Percentiles rank a stretch among this genome's conserved stretches.
These are phyloP conservation scores for Tetraneura akinire DNA, from an alignment of 1,140 invertebrate genomes.

Conservation along the genomic window DNA sequence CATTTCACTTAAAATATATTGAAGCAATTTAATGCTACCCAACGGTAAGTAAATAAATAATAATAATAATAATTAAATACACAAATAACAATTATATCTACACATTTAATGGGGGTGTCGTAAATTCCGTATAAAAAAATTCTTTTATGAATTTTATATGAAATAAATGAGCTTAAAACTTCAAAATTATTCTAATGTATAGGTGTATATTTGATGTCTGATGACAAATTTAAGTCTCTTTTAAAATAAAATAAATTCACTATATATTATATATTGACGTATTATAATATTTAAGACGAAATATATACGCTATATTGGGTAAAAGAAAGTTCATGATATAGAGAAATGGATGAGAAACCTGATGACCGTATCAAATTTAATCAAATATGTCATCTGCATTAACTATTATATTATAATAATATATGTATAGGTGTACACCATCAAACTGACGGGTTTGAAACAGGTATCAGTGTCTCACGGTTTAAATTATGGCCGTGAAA, in stretches of 20 bases:
- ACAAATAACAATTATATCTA: too few relatives aligned
- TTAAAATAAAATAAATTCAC: too few relatives aligned
- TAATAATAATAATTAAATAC: neutral
- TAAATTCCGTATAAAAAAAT: too few relatives aligned
- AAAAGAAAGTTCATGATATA: neutral
- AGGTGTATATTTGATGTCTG: too few relatives aligned
- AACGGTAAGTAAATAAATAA: neutral
- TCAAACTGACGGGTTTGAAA: neutral
- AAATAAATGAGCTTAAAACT: too few relatives aligned
- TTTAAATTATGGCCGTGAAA: conserved; percentile 15
- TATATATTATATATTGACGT: too few relatives aligned
- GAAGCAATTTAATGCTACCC: neutral
- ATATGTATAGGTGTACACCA: neutral
- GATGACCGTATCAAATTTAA: conserved; percentile 2
- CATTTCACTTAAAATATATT: neutral
- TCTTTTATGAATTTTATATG: too few relatives aligned
- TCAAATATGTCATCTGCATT: neutral
- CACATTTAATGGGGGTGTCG: too few relatives aligned
- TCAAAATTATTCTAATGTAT: too few relatives aligned
- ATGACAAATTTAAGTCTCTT: too few relatives aligned
- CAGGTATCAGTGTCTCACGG: neutral
- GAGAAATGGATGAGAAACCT: neutral
- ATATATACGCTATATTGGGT: neutral
- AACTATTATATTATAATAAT: neutral
- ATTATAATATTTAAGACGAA: neutral